Evolutionary conservation across 1,140 invertebrate genomes (phyloP).

Genomic region (Megalopta genalis): DNA sequence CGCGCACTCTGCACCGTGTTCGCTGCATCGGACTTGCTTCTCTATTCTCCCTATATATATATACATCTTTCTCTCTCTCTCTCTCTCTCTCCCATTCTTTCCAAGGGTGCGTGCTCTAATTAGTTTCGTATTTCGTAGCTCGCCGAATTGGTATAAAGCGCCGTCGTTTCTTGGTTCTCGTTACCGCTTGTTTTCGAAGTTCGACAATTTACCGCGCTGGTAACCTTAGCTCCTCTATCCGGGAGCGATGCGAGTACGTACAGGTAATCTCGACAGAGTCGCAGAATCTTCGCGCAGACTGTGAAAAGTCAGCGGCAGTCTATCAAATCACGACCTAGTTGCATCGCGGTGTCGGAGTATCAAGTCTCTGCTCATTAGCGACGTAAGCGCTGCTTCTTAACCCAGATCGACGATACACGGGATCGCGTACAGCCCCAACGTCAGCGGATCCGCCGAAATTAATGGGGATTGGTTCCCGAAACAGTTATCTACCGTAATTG

Average conservation of each 20-base stretch:
- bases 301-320: not conserved
- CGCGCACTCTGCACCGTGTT: not conserved
- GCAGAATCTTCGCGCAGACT: constrained; percentile 14
- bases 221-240: constrained; percentile 12
- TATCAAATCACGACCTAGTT: constrained; percentile 25
- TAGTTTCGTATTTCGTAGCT: constrained; percentile 36
- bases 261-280: constrained; percentile 1
- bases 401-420: constrained; percentile 8
- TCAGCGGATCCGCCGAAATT: not conserved
- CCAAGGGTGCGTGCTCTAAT: constrained; percentile 23
- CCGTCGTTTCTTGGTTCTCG: constrained; percentile 24
- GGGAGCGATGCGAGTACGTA: not conserved
- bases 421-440: not conserved
- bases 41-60: too few species aligned
- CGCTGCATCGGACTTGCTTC: too few species aligned
- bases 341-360: too few species aligned
- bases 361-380: constrained; percentile 18
- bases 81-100: too few species aligned
- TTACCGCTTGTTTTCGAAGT: constrained; percentile 37
- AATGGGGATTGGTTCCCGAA: not conserved
- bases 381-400: constrained; percentile 11
- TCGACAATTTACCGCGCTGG: constrained; percentile 32
- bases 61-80: too few species aligned
- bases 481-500: not conserved
- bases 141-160: constrained; percentile 36